A percentile compares a stretch with the other conserved stretches of the same genome.
Evolutionary conservation across 2,888 invertebrate genomes (phyloP).

Genomic region (Cyrtodaria siliqua): DNA sequence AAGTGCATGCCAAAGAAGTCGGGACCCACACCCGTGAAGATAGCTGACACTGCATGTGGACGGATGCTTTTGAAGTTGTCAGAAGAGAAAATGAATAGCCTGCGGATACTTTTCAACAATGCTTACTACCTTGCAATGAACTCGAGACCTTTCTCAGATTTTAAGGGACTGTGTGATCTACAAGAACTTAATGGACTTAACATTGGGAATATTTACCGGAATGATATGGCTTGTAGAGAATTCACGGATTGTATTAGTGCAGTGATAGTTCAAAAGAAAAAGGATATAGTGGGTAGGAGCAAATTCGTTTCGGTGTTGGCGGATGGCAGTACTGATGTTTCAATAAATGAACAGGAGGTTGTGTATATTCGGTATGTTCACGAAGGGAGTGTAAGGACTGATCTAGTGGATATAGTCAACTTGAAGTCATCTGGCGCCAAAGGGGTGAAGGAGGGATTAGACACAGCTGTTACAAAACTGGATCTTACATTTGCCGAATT

Average conservation of each 20-base stretch:
- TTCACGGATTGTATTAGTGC: conserved; percentile 7
- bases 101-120: conserved; percentile 27
- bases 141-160: conserved; percentile 27
- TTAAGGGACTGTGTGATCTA: conserved; percentile 16
- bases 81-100: conserved; percentile 11
- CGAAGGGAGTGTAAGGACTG: conserved; percentile 4
- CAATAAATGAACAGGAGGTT: conserved; percentile 23
- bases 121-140: conserved; percentile 25
- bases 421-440: conserved; percentile 15
- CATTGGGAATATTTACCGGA: conserved; percentile 28
- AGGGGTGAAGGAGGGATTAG: not conserved
- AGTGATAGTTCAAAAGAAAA: conserved; percentile 1
- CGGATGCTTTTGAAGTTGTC: not conserved
- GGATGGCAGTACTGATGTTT: conserved; percentile 29
- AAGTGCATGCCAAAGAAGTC: too few relatives aligned
- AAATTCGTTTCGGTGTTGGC: conserved; percentile 22
- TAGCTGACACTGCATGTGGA: not conserved
- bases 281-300: not conserved
- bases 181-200: conserved; percentile 25
- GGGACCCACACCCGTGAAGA: too few relatives aligned
- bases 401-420: conserved; percentile 4
- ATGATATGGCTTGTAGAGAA: conserved; percentile 9
- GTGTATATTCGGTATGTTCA: conserved; percentile 26
- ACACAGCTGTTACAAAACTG: not conserved
- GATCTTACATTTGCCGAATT: not conserved